Percentiles rank a stretch among this genome's conserved stretches.
Conservation (phyloP, 2,888 invertebrate genomes). For the Plebejus melissa region DNA sequence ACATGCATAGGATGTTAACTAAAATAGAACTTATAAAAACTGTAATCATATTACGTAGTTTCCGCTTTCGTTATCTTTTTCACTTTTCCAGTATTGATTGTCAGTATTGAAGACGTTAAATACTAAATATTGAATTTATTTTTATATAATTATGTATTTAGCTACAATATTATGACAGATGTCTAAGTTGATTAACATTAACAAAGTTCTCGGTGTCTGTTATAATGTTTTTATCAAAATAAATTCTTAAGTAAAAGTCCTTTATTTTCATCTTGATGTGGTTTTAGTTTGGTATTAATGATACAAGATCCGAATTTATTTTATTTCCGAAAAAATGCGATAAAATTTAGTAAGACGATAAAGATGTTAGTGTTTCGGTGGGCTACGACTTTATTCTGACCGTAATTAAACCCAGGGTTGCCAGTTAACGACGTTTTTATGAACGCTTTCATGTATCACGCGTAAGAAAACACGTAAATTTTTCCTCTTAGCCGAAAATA, state of each 20-base stretch:
- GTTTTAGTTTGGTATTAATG: background rate
- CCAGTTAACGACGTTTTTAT: slow-evolving; percentile 20
- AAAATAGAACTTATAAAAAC: background rate
- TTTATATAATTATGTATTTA: too few species aligned
- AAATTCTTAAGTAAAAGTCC: background rate
- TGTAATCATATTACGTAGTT: too few species aligned
- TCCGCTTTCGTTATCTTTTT: too few species aligned
- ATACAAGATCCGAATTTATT: slow-evolving; percentile 17
- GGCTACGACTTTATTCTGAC: slow-evolving; percentile 20
- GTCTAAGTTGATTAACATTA: background rate
- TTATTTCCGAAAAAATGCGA: background rate
- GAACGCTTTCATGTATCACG: slow-evolving; percentile 12
- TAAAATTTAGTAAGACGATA: slow-evolving; percentile 19
- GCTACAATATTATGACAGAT: too few species aligned
- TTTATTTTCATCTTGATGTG: background rate
- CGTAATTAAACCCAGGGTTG: slow-evolving; percentile 23
- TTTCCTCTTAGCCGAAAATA: background rate
- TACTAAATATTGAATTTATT: too few species aligned
- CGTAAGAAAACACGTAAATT: slow-evolving; percentile 16
- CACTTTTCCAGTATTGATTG: too few species aligned
- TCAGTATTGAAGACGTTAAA: too few species aligned
- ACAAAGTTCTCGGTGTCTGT: background rate
- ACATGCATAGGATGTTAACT: slow-evolving; percentile 13
- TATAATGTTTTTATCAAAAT: background rate
- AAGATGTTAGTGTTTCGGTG: slow-evolving; percentile 12